Base-by-base conservation (phyloP, 1,140 invertebrate genomes). In the Heliothis subflexa region DNA sequence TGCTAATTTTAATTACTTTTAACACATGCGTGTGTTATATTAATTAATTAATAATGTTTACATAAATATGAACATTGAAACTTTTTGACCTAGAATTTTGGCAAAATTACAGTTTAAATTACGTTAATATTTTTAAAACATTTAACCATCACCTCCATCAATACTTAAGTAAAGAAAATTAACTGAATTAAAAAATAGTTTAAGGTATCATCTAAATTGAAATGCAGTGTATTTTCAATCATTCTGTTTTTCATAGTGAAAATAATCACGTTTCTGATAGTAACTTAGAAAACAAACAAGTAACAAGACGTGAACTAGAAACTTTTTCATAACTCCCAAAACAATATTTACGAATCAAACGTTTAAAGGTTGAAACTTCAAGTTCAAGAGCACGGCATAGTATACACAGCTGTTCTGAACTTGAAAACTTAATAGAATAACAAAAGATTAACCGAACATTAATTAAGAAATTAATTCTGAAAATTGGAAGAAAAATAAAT, bases 31-130 rank as follows among this genome's bases (percentile, higher is more conserved):
- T 40, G 59, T 75, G 18, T 75, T 64, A 75, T 75, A 75, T 75
- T 64, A 75, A 75, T 64, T 64, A 40, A 75, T 75, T 62, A 75
- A 50, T 75, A 61, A 52, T n/a, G 66, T 75, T 50, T 45, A n/a
- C 59, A 25, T 54, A 45, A 25, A n/a, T 62, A 50, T 52, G 21
- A 75, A 21, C 25, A 13, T 55, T 75, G 47, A 75, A 33, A 16
- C 10, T 33, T 50, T 49, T n/a, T 47, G 18, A 47, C 14, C 33
- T 50, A n/a, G 7, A 64, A n/a, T 50, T 68, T 50, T 52, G 50
- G 7, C 18, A 18, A 4, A 16, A 62, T 40, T 16, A 28, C 40
- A 33, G 14, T 47, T 64, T 1, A 18, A 64, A 33, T 64, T 13
- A 57, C 18, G n/a, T n/a, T n/a, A n/a, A n/a, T n/a, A n/a, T n/a